Base-by-base conservation (phyloP, 2,797 vertebrate species). In the Vespertilio murinus region DNA sequence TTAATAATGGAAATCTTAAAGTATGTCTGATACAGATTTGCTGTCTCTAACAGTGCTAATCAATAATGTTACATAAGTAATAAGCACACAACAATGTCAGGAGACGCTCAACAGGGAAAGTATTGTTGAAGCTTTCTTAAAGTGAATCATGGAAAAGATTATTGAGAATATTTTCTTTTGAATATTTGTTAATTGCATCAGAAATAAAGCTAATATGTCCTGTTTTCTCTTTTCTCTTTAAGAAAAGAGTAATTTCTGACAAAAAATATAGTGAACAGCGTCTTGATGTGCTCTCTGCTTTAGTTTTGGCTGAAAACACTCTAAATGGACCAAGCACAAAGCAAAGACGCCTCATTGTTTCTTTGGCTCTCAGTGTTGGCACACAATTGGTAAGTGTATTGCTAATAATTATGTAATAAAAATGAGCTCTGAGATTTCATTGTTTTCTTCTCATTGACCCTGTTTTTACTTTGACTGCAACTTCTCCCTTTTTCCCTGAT, bases 221-320 rank as follows among this genome's bases (percentile, higher is more conserved):
- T 93, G 33, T 93, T 96, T 5, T 96, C 52, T 97, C 90, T 79
- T 90, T 80, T 97, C 42, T 91, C 22, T 64, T 98, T 33, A 97
- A 99, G 99, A 99, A 99, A 99, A 99, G 99, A 88, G 99, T 99
- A 14, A 99, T 99, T 98, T 99, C 99, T 18, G 99, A 99, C 96
- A 99, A 99, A 97, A 99, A 99, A 98, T 99, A 99, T 97, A 99
- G 99, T 5, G 99, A 99, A 96, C 99, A 99, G 97, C 98, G 99
- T 49, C 98, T 99, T 97, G 99, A 99, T 81, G 99, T 99, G 70
- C 98, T 99, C 22, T 99, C 99, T 23, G 99, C 99, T 56, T 95
- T 99, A 97, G 99, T 99, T 78, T 96, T 99, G 97, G 99, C 99
- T 82, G 99, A 99, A 98, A 99, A 99, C 88, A 99, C 98, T 54